These are phyloP conservation scores for Umimayanthus chanpuru DNA, from an alignment of 92 coral and sea anemone species.

Conservation along the genomic window DNA sequence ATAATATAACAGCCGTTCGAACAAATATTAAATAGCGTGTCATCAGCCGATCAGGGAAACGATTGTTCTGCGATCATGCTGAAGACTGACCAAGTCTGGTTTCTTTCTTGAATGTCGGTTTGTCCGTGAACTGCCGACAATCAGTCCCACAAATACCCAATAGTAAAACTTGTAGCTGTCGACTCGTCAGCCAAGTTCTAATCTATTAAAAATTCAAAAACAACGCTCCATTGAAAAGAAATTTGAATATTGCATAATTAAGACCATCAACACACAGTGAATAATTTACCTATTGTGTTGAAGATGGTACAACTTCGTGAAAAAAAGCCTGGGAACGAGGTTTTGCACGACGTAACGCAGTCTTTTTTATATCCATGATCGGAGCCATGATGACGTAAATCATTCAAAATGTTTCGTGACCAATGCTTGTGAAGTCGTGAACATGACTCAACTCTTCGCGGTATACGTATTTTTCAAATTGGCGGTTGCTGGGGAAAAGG, in stretches of 20 bases:
- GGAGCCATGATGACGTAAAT: too few species aligned
- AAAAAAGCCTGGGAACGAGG: background rate
- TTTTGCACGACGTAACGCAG: background rate
- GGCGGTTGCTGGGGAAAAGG: too few species aligned
- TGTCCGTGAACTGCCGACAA: background rate
- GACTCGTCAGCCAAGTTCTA: background rate
- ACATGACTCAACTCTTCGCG: too few species aligned
- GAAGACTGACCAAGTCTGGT: background rate
- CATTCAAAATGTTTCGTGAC: too few species aligned
- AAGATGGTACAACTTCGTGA: background rate
- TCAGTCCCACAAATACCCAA: background rate
- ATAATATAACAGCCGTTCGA: background rate
- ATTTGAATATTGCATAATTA: conserved; percentile 34
- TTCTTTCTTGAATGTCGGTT: background rate
- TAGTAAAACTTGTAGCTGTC: background rate
- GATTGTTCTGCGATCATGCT: background rate
- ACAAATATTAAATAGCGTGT: background rate
- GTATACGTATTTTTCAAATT: too few species aligned
- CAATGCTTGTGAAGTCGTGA: too few species aligned
- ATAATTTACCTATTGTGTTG: background rate
- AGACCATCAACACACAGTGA: background rate
- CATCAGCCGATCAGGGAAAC: background rate
- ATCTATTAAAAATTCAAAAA: background rate
- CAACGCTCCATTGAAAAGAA: background rate
- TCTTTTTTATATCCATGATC: too few species aligned